Evolutionary conservation across 2,888 invertebrate species (phyloP), one percentile per base, ranked within the genome.

Genomic region (Mamestra brassicae): DNA sequence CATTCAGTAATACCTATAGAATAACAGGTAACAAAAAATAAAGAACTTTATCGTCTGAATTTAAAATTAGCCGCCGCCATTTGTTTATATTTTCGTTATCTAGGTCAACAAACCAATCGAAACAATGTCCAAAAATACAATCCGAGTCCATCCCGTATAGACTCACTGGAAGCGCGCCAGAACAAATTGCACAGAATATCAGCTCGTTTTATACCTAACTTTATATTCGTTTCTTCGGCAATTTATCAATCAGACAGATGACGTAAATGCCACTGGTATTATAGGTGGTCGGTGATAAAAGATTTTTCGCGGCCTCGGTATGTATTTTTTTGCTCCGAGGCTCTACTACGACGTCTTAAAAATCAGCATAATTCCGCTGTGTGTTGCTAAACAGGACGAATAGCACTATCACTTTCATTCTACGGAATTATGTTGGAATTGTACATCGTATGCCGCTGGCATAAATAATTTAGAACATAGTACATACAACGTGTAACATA

Each of bases 91-190:
- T 80, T 81, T 78, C 73, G 85, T 75, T 85, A 93, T 90, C 85
- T 94, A 84, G 95, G 94, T 93, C 93, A 94, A 92, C 91, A 91
- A 89, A 90, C 89, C 84, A 78, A 85, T 87, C 79, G 83, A 81
- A 87, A 84, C 80, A 77, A 78, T 88, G 81, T 91, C 92, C 88
- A 87, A 92, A 93, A 93, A 94, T 95, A 93, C 71, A 71, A 68
- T 74, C 72, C 45, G 69, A 84, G 89, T 87, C 84, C 85, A 81
- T 89, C 86, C 84, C 80, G 85, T 83, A 84, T 76, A 86, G 80
- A 86, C 81, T 71, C 54, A 74, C 79, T 94, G 94, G 94, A 90
- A 62, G 60, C 11, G 15, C 68, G 93, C 94, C 94, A 94, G 87
- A 80, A 81, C 55, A 72, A 83, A 88, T 88, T 81, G 75, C 79